Base-by-base conservation (phyloP, 2,113 vertebrate genomes). In the Micronycteris hirsuta region DNA sequence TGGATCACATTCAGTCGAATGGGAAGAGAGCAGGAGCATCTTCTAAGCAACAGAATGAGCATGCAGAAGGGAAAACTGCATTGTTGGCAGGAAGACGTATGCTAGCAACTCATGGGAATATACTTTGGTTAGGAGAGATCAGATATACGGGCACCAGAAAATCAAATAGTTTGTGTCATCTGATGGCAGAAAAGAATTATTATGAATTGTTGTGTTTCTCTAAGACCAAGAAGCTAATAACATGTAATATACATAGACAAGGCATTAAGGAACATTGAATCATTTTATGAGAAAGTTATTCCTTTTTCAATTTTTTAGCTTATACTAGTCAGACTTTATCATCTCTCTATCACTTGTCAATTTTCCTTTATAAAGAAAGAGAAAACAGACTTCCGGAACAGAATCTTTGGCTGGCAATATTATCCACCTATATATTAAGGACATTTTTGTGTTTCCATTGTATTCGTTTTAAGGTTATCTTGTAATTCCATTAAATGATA, bases 201-300 rank as follows among this genome's bases (percentile, higher is more conserved):
- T 49, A 38, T 49, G 43, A 89, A 84, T 16, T 38, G 5, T 28
- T 71, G 16, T 38, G 31, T 78, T 89, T 65, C 80, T 86, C 2
- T 84, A 70, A 84, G 80, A 26, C 43, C 20, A 10, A 58, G 24
- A 63, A 58, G 11, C 52, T 71, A 71, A 31, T 41, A n/a, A 54
- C 22, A 52, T 58, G 47, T 45, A n/a, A 24, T 17, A 49, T 4
- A 26, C 6, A 11, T 38, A 77, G 67, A 74, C 7, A 67, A 33
- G 16, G 26, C 16, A 33, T 28, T 77, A 71, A 87, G 45, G n/a
- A 70, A 61, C 41, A 71, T 43, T 86, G 54, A 61, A 71, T 78
- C 52, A 54, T 91, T 91, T 92, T 88, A 91, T 88, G n/a, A 90
- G 45, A 76, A 92, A 90, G n/a, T n/a, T 78, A 76, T 58, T 83